Base-by-base conservation (phyloP, 2,888 invertebrate species). In the Leptinotarsa rubiginosa region DNA sequence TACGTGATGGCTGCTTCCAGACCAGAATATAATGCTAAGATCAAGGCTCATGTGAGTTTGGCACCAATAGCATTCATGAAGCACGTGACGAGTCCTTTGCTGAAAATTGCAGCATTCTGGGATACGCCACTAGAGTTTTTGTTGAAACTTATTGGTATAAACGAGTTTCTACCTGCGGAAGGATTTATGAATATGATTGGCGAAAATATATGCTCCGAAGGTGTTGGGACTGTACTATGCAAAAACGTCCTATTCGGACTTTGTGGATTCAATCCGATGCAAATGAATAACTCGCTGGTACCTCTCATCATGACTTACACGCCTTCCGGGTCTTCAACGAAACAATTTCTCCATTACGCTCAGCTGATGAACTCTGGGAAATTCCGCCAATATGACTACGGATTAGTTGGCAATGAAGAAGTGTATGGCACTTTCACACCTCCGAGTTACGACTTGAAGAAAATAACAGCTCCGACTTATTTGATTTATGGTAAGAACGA, bases 281-380 rank as follows among this genome's bases (percentile, higher is more conserved):
- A 87, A 76, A 83, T 86, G 83, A 86, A 87, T 74, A 79, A 79
- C 1, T 83, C 84, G 7, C 69, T 85, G 15, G 70, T 87, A 47
- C 83, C 83, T 7, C 49, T 74, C 10, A 66, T 83, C 15, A 75
- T 74, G 65, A 77, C 77, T 25, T 79, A 80, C 54, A 79, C 84
- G 2, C 87, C 87, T 5, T 85, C 86, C 50, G 86, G 86, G n/a
- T 69, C 83, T 15, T 90, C 94, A 0, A 90, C 91, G 1, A 90
- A 91, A 81, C 94, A 95, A 85, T 85, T 95, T 12, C 88, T 92
- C 12, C 95, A 96, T 86, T 95, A 91, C 83, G 92, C 89, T 0
- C 95, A 96, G 87, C 89, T 91, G 18, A 90, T 92, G 22, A 82
- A 85, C 16, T 50, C 41, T 68, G 74, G 76, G 7, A 71, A 78